Evolutionary conservation across 2,888 invertebrate species (phyloP), one percentile per base, ranked within the genome.

Genomic region (Pilophorus perplexus): DNA sequence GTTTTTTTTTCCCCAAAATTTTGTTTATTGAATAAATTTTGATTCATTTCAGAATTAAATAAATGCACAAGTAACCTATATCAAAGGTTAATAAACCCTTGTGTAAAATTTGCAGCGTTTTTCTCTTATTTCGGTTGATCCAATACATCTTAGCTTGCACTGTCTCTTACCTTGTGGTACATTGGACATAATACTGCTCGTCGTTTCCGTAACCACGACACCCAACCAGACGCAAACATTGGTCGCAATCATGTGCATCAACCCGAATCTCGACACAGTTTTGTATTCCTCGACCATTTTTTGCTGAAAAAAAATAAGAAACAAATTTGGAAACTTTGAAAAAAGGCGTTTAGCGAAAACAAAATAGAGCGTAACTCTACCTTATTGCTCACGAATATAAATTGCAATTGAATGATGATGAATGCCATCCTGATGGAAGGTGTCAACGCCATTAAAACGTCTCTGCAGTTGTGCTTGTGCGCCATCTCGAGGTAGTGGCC

Each of bases 181-280:
- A n/a, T 42, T 62, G 44, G 44, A 66, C 72, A 85, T 83, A 71
- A 92, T 90, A 77, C 93, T 91, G 75, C 91, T 90, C 74, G 89
- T 87, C 2, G 93, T 93, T 77, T 93, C 93, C 75, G 89, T 87
- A 0, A 93, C 88, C 20, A 93, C 66, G 69, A 92, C 90, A 75
- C 89, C 87, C 52, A 94, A 77, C 95, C 95, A 95, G 73, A 94
- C 92, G 78, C 93, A 94, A 14, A 95, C 78, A 78, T 95, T 95
- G 18, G 93, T 91, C 1, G 93, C 94, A 55, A 95, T 85, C 85
- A 93, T 86, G 76, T 96, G 95, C 93, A 95, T 94, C 44, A 94
- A 83, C 5, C 94, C 95, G 73, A 95, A 90, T 50, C 44, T 42
- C 16, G 68, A 66, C 10, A 46, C n/a, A 10, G 38, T 64, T 14